phyloP scores from a whole-genome alignment of 1,140 invertebrate genomes.

The Bradysia coprophila region DNA sequence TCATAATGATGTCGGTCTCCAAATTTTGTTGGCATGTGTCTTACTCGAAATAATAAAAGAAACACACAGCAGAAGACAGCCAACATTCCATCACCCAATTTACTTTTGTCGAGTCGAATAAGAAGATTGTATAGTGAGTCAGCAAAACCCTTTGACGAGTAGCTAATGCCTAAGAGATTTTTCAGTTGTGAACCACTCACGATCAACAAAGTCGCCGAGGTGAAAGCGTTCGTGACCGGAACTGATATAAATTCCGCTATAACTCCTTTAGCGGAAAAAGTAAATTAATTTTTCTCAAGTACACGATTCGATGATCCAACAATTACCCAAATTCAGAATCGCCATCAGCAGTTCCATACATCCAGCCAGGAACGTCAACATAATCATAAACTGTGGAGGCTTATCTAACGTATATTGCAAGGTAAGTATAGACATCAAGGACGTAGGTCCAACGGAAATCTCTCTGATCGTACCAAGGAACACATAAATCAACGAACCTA shows the following conservation, averaged over 20 bases:
- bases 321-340: conserved; percentile 48
- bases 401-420: conserved; percentile 50
- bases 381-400: conserved; percentile 53
- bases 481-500: conserved; percentile 70
- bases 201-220: conserved; percentile 81
- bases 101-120: conserved; percentile 37
- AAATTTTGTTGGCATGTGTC: no score
- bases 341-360: conserved; percentile 61
- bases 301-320: no score
- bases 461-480: conserved; percentile 80
- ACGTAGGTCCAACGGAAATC: conserved; percentile 78
- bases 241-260: conserved; percentile 88
- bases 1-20: no score
- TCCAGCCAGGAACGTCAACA: conserved; percentile 60
- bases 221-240: conserved; percentile 85
- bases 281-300: not conserved
- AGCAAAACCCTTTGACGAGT: conserved; percentile 50
- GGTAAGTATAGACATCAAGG: conserved; percentile 59
- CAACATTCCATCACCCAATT: conserved; percentile 42
- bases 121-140: conserved; percentile 45
- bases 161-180: conserved; percentile 56
- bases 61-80: conserved; percentile 48
- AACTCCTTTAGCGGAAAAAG: conserved; percentile 37
- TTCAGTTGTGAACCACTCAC: conserved; percentile 80
- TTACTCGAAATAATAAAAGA: conserved; percentile 48